Percentiles rank a stretch among this genome's conserved stretches.
Evolutionary conservation across 2,797 vertebrate genomes (phyloP).

Genomic region (Cyprinodon diabolis): DNA sequence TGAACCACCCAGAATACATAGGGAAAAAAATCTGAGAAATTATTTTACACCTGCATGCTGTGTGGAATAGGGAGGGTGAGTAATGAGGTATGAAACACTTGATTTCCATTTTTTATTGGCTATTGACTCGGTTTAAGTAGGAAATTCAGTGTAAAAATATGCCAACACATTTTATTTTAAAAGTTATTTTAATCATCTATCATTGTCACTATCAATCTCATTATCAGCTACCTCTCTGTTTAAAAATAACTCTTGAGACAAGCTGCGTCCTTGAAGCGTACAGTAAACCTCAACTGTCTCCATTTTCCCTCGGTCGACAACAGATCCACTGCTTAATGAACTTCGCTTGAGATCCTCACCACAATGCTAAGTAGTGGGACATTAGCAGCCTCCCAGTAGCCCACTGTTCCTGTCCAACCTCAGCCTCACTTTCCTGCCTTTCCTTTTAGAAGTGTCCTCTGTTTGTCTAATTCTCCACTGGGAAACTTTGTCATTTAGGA

Average conservation of each 20-base stretch:
- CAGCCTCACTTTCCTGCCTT: constrained; percentile 43
- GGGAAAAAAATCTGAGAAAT: constrained; percentile 20
- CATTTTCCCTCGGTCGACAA: constrained; percentile 34
- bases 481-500: constrained; percentile 60
- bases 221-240: constrained; percentile 24
- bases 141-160: constrained; percentile 3
- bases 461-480: constrained; percentile 17
- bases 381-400: constrained; percentile 51
- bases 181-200: constrained; percentile 30
- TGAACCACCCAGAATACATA: not conserved
- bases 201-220: constrained; percentile 14
- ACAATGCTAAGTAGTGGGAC: constrained; percentile 64
- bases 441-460: constrained; percentile 34
- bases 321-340: constrained; percentile 62
- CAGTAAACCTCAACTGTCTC: constrained; percentile 17
- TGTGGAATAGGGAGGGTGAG: constrained; percentile 30
- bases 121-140: constrained; percentile 39
- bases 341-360: constrained; percentile 67
- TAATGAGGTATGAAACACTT: constrained; percentile 57
- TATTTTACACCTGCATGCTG: constrained; percentile 45
- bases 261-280: constrained; percentile 49
- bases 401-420: constrained; percentile 67
- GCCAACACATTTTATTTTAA: not conserved
- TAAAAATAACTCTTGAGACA: constrained; percentile 34
- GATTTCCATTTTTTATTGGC: constrained; percentile 35